Evolutionary conservation across 1,140 invertebrate species (phyloP).

Genomic region (Cyclargus thomasi): DNA sequence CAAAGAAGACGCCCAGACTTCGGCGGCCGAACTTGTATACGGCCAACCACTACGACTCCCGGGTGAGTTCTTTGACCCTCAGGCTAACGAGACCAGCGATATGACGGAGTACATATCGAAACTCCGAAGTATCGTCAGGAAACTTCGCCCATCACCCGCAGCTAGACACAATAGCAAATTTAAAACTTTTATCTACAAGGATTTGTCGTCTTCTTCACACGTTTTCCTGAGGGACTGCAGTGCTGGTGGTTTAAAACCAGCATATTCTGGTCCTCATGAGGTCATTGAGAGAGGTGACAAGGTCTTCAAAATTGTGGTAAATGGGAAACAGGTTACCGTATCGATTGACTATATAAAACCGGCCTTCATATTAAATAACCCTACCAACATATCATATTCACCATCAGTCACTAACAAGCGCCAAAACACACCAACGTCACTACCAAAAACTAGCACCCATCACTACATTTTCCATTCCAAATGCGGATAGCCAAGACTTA

Average conservation of each 20-base stretch:
- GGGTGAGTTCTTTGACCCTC: conserved; percentile 19
- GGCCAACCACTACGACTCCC: conserved; percentile 16
- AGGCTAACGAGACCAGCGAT: neutral
- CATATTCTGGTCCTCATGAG: no score
- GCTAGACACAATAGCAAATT: neutral
- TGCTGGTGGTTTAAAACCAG: no score
- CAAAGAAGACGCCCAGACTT: conserved; percentile 16
- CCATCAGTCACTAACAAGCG: neutral
- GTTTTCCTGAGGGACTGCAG: conserved; percentile 18
- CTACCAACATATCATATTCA: conserved; percentile 9
- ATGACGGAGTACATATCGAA: conserved; percentile 13
- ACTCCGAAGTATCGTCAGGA: conserved; percentile 12
- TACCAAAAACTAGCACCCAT: no score
- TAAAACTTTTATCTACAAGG: conserved; percentile 15
- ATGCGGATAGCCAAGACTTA: no score
- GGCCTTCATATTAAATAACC: conserved; percentile 22
- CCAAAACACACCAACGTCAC: neutral
- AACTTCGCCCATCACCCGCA: conserved; percentile 17
- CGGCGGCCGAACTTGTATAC: conserved; percentile 21
- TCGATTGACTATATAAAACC: conserved; percentile 22
- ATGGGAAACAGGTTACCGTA: conserved; percentile 2
- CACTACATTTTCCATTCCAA: no score
- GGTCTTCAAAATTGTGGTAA: no score
- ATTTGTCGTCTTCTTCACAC: conserved; percentile 13
- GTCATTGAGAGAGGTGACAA: no score